A percentile compares a stretch with the other conserved stretches of the same genome.
Conservation (phyloP, 1,140 invertebrate genomes). For the Potamilus streckersoni region DNA sequence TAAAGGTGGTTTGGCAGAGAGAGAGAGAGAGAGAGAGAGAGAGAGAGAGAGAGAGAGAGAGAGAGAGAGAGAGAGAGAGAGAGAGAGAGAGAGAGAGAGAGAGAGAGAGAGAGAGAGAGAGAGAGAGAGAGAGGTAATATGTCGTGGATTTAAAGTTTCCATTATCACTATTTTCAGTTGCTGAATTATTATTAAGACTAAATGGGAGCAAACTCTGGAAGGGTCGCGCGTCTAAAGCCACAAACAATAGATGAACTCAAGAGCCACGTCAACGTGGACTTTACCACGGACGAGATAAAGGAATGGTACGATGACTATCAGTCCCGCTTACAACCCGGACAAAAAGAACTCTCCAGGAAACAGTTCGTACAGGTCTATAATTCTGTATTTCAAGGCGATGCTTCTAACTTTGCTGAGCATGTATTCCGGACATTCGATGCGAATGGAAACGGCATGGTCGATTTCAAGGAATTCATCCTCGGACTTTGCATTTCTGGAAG, state of each 20-base stretch:
- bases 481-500: constrained; percentile 64
- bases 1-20: too few species aligned
- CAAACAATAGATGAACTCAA: constrained; percentile 17
- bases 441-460: constrained; percentile 42
- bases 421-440: constrained; percentile 48
- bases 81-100: too few species aligned
- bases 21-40: too few species aligned
- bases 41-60: too few species aligned
- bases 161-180: too few species aligned
- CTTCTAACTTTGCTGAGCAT: constrained; percentile 37
- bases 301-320: constrained; percentile 16
- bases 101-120: too few species aligned
- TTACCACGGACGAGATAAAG: constrained; percentile 27
- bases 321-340: constrained; percentile 7
- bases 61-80: too few species aligned
- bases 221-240: neutral
- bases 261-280: constrained; percentile 17
- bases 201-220: constrained; percentile 27
- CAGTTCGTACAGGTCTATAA: constrained; percentile 40
- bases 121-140: too few species aligned
- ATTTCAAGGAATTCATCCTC: constrained; percentile 50
- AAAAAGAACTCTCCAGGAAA: constrained; percentile 14
- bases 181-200: too few species aligned
- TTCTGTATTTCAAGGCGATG: constrained; percentile 35
- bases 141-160: too few species aligned